Evolutionary conservation across 2,113 vertebrate species (phyloP).

Genomic region (Lophius piscatorius): DNA sequence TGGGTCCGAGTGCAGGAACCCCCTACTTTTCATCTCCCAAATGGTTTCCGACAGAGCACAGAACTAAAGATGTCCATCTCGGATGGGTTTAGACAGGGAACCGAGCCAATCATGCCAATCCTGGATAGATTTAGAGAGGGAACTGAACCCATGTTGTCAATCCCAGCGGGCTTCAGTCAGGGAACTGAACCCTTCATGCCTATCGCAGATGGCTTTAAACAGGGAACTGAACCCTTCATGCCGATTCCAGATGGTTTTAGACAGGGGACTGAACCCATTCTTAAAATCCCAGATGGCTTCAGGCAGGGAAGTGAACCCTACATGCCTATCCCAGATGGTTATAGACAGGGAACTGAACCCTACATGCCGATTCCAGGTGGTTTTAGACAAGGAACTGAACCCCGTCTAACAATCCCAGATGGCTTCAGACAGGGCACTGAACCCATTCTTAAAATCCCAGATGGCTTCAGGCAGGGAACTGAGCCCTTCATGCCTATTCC

Average conservation of each 20-base stretch:
- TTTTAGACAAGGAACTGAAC: constrained; percentile 35
- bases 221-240: background rate
- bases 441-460: background rate
- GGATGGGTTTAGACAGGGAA: constrained; percentile 60
- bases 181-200: constrained; percentile 13
- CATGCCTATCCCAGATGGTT: constrained; percentile 5
- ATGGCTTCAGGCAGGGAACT: constrained; percentile 26
- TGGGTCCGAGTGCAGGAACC: constrained; percentile 65
- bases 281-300: background rate
- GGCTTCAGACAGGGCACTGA: constrained; percentile 38
- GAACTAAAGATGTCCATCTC: background rate
- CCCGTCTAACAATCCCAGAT: background rate
- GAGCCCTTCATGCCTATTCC: background rate
- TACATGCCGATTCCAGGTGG: background rate
- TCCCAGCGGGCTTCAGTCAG: constrained; percentile 18
- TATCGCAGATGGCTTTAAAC: constrained; percentile 18
- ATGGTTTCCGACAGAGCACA: constrained; percentile 37
- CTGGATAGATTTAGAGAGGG: constrained; percentile 29
- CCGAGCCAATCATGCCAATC: constrained; percentile 10
- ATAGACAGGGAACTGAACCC: constrained; percentile 65
- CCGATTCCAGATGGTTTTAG: constrained; percentile 12
- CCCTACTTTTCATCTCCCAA: constrained; percentile 30
- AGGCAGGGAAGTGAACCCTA: constrained; percentile 15
- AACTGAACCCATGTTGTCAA: background rate
- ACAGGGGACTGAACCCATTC: constrained; percentile 9